Evolutionary conservation across 2,888 invertebrate genomes (phyloP).

Genomic region (Temnothorax unifasciatus): DNA sequence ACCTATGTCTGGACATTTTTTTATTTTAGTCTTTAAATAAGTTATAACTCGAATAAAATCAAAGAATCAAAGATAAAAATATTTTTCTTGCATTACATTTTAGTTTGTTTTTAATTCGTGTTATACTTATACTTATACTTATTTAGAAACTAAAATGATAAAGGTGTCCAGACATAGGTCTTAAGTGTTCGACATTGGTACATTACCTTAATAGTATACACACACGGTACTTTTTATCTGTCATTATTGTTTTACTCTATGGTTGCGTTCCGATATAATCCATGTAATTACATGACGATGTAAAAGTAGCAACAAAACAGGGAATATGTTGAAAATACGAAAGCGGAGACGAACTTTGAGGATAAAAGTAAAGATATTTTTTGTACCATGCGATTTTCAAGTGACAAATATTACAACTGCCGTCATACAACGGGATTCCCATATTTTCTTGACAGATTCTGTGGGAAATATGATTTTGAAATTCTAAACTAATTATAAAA

Average conservation of each 20-base stretch:
- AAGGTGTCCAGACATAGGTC: no score
- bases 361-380: neutral
- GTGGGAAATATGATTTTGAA: neutral
- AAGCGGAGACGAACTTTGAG: neutral
- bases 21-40: no score
- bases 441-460: neutral
- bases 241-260: neutral
- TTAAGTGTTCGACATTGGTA: no score
- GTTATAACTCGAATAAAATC: no score
- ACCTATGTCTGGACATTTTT: no score
- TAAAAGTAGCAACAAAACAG: neutral
- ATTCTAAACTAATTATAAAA: neutral
- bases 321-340: neutral
- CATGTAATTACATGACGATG: neutral
- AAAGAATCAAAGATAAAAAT: no score
- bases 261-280: neutral
- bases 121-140: no score
- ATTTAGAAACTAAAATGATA: no score
- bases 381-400: neutral
- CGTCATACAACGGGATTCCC: neutral
- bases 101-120: no score
- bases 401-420: neutral
- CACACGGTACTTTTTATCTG: neutral
- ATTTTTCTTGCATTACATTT: no score
- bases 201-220: neutral